Evolutionary conservation across 2,888 invertebrate species (phyloP).

Genomic region (Erannis defoliaria): DNA sequence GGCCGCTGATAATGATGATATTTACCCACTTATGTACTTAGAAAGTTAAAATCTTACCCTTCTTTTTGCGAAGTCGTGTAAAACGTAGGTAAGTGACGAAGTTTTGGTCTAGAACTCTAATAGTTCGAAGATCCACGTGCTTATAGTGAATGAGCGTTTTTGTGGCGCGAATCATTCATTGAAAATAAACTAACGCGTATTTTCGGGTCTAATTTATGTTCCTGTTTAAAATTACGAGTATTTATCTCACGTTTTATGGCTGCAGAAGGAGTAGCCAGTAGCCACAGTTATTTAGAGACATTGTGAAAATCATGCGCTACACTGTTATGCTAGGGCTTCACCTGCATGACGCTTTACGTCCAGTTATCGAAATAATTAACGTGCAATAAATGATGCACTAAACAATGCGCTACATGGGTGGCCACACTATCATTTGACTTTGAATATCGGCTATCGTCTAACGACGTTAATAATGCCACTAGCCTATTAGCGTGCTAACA

Average conservation of each 20-base stretch:
- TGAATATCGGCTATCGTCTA: no score
- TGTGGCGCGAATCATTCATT: background rate
- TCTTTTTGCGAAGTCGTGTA: no score
- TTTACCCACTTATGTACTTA: no score
- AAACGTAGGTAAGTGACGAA: background rate
- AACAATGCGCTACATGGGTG: no score
- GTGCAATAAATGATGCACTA: no score
- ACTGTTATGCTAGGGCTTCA: background rate
- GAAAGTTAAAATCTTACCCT: no score
- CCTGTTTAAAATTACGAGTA: constrained; percentile 10
- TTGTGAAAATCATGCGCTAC: background rate
- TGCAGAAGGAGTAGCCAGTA: constrained; percentile 8
- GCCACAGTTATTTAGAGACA: constrained; percentile 9
- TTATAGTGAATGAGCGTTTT: background rate
- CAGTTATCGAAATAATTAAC: no score
- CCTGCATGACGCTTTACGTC: no score
- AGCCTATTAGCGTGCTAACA: no score
- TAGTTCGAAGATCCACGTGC: background rate
- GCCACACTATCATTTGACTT: no score
- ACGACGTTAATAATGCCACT: no score
- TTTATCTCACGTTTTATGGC: constrained; percentile 19
- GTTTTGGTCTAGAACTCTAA: background rate
- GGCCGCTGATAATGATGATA: no score
- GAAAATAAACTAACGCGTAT: constrained; percentile 4
- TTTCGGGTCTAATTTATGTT: constrained; percentile 7